Evolutionary conservation across 2,888 invertebrate genomes (phyloP), one percentile per base, ranked within the genome.

Genomic region (Isoperla grammatica): DNA sequence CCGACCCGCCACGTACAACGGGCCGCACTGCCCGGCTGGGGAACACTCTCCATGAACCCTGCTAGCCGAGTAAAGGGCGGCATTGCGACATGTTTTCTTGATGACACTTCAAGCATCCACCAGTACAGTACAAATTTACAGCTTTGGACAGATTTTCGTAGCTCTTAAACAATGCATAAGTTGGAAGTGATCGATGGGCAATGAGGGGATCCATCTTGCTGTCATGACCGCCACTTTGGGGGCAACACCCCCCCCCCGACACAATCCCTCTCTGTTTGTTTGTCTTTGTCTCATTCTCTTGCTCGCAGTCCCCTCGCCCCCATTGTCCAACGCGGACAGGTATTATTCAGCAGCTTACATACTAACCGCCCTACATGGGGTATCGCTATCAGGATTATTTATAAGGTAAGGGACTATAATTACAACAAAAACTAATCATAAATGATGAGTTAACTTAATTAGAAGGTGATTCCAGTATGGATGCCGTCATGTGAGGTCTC

Each of bases 111-210:
- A 29, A 1, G 37, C 48, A 57, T 13, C 22, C 22, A n/a, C 9
- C 13, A n/a, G 35, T 15, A n/a, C 19, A 39, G 40, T 13, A 39
- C 11, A 1, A n/a, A 20, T 19, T 39, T 19, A 46, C 49, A 48
- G 55, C 56, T 23, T 48, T 45, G 54, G 61, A 62, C 62, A 62
- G 59, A 62, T 62, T 62, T 62, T 56, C 62, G 57, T 58, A 57
- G 60, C 62, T 60, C 59, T 61, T 63, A 63, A 63, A 63, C 63
- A 63, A 63, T 63, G 63, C 63, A 62, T 60, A 62, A 60, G 57
- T 61, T 61, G 59, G 61, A 59, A 40, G 59, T 63, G 63, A 63
- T 63, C 63, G 63, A 63, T 63, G 63, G 61, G 55, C 63, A 53
- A 57, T 54, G 54, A 22, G 63, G 63, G 63, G 63, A 61, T 63